Percentiles rank a stretch among this genome's conserved stretches.
These are phyloP conservation scores for Dipodomys ordii DNA, from an alignment of 2,113 vertebrate species.

Conservation along the genomic window DNA sequence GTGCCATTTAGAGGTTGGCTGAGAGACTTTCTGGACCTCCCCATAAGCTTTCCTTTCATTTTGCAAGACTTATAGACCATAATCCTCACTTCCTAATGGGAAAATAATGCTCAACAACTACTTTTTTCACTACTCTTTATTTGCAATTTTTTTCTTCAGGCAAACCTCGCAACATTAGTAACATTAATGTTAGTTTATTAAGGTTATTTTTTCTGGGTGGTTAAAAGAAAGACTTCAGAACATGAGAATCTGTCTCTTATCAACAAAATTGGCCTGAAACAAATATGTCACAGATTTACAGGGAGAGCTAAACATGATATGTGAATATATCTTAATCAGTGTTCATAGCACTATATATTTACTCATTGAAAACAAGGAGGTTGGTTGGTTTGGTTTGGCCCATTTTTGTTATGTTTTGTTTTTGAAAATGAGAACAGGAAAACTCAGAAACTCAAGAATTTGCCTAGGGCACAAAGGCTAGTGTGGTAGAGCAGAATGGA, in stretches of 20 bases:
- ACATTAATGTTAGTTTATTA: neutral
- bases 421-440: neutral
- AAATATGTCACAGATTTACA: neutral
- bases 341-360: neutral
- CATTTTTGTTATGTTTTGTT: neutral
- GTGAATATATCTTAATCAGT: neutral
- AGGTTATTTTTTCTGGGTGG: neutral
- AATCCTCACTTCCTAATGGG: neutral
- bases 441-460: neutral
- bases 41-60: neutral
- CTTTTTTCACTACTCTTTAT: neutral
- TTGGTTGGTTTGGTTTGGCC: neutral
- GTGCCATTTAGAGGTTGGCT: neutral
- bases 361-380: neutral
- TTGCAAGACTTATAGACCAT: neutral
- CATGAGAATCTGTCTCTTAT: neutral
- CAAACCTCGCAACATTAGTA: neutral
- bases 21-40: neutral
- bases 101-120: neutral
- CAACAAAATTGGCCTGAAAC: neutral
- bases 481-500: neutral
- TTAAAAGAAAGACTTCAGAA: neutral
- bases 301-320: neutral
- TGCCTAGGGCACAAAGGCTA: neutral
- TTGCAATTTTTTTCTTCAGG: conserved; percentile 27